Percentiles rank a stretch among this genome's conserved stretches.
These are phyloP conservation scores for Bubo bubo DNA, from an alignment of 2,113 vertebrate genomes.

Conservation along the genomic window DNA sequence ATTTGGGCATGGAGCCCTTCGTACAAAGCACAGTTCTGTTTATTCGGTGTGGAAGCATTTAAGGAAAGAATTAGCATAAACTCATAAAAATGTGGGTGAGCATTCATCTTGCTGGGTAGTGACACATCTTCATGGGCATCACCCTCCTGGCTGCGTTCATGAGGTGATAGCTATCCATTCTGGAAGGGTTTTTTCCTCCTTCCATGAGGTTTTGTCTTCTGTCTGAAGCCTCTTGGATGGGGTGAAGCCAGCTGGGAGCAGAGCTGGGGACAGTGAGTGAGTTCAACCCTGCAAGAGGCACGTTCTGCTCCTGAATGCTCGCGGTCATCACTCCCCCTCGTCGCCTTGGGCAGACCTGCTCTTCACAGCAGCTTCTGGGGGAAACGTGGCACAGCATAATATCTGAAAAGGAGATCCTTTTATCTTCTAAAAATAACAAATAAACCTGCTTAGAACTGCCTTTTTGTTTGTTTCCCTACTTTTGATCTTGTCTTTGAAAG, in stretches of 20 bases:
- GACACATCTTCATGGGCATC: neutral
- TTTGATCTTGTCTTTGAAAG: neutral
- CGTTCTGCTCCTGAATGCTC: neutral
- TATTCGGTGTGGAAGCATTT: neutral
- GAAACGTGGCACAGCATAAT: too few relatives aligned
- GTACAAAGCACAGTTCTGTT: fast-evolving
- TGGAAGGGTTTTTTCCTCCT: neutral
- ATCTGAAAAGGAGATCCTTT: neutral
- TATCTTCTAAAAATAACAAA: neutral
- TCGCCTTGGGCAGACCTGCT: neutral
- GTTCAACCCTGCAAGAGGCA: neutral
- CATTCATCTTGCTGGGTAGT: neutral
- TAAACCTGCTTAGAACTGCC: neutral
- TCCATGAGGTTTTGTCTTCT: neutral
- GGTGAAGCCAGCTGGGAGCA: neutral
- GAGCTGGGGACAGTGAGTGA: neutral
- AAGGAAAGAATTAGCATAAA: neutral
- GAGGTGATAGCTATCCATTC: neutral
- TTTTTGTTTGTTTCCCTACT: neutral
- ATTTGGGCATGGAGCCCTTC: neutral
- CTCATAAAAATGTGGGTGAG: neutral
- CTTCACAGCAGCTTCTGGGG: neutral
- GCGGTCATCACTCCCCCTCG: fast-evolving
- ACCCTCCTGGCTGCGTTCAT: neutral
- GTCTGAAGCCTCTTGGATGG: neutral